Base-by-base conservation (phyloP, 2,888 invertebrate species). In the Mimas tiliae region DNA sequence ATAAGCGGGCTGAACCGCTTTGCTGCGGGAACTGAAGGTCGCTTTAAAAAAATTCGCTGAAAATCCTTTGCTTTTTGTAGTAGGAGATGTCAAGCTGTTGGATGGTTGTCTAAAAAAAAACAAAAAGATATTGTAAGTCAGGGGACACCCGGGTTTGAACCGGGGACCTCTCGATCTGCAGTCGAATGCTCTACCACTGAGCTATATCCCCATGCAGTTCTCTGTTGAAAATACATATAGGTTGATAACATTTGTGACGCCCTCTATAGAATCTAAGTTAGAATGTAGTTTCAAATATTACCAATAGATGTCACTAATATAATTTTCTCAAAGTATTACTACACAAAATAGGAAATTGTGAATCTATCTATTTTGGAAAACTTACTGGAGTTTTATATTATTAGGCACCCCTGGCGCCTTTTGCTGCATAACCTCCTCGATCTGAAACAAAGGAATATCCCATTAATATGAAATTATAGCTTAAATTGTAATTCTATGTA, bases 181-280 rank as follows among this genome's bases (percentile, higher is more conserved):
- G 91, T 91, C 91, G 92, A 92, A 91, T 91, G 92, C 91, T 91
- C 91, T 92, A 92, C 91, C 92, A 92, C 91, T 92, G 91, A 92
- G 91, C 91, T 93, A 92, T 91, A 91, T 91, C 91, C 91, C 92
- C 89, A 3, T 0, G 75, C 68, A 0, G 0, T 0, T 0, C 0
- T 0, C 0, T 0, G 27, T 2, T 47, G 77, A 89, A 91, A 87
- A 74, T 81, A 75, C 64, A 16, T 75, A 73, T 42, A 50, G 68
- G 66, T 68, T n/a, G 48, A 65, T 58, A 63, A 47, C 64, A 65
- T 38, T n/a, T 51, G 63, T 50, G 77, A 68, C 77, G 79, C 79
- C 80, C 76, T 82, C 84, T 83, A 68, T 1, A 27, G 3, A 6
- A 8, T 27, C 14, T 14, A 16, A 11, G 21, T 16, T 64, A 72